phyloP scores from a whole-genome alignment of 2,888 invertebrate genomes.

The Drosophila kokeensis region DNA sequence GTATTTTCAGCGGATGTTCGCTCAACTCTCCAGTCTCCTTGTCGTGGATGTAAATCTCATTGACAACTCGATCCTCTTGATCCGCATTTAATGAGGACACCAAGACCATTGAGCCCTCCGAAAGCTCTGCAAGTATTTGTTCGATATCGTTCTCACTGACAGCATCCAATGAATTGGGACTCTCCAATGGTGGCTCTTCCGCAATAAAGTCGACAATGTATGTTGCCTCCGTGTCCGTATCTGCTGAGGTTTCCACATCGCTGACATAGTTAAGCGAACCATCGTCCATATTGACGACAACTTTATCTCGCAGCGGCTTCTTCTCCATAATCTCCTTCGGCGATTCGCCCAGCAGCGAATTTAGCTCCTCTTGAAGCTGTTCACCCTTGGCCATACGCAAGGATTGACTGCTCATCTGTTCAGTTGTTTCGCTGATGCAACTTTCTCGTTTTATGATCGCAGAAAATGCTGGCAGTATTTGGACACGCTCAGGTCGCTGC shows the following conservation, averaged over 20 bases:
- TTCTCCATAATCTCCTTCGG: conserved; percentile 18
- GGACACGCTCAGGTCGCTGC: conserved; percentile 5
- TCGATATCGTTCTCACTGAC: conserved; percentile 76
- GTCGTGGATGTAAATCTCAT: conserved; percentile 84
- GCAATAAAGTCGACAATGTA: conserved; percentile 48
- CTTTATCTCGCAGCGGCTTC: conserved; percentile 30
- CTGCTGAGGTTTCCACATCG: conserved; percentile 29
- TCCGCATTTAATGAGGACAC: conserved; percentile 82
- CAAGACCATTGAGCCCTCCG: conserved; percentile 83
- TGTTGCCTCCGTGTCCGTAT: conserved; percentile 11
- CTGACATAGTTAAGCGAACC: conserved; percentile 49
- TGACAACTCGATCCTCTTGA: conserved; percentile 76
- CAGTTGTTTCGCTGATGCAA: conserved; percentile 44
- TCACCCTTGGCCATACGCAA: conserved; percentile 28
- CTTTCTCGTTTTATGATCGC: conserved; percentile 56
- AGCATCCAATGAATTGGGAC: conserved; percentile 2
- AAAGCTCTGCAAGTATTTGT: conserved; percentile 80
- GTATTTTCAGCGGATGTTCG: conserved; percentile 83
- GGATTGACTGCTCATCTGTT: conserved; percentile 28
- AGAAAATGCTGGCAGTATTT: conserved; percentile 17
- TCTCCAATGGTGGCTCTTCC: conserved; percentile 5
- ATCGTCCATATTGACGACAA: conserved; percentile 55
- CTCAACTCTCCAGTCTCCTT: conserved; percentile 81
- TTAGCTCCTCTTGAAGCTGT: conserved; percentile 59
- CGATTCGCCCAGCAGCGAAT: conserved; percentile 55